phyloP scores from a whole-genome alignment of 1,140 invertebrate species.

The Ceratina calcarata region DNA sequence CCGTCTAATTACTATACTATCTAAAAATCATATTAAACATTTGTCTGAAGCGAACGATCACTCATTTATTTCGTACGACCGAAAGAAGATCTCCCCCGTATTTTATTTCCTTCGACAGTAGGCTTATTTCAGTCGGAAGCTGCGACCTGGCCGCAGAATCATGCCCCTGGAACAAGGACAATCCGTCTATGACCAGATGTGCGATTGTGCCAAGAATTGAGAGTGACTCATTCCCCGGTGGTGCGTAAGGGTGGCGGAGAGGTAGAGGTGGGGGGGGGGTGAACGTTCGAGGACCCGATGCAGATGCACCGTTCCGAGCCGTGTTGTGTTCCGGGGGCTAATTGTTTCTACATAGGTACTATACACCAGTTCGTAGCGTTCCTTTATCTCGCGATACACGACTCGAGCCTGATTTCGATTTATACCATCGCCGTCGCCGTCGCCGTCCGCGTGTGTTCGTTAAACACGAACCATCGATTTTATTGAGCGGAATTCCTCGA shows the following conservation, averaged over 20 bases:
- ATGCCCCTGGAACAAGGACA: slow-evolving; percentile 43
- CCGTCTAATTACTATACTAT: background rate
- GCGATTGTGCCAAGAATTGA: slow-evolving; percentile 65
- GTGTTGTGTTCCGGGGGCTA: background rate
- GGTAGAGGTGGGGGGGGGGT: background rate
- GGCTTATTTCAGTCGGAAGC: slow-evolving; percentile 39
- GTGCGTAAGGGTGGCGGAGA: slow-evolving; percentile 14
- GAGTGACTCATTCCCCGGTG: slow-evolving; percentile 68
- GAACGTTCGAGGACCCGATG: slow-evolving; percentile 22
- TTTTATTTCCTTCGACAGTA: background rate
- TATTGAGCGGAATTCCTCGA: slow-evolving; percentile 8
- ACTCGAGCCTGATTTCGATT: background rate
- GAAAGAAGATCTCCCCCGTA: background rate
- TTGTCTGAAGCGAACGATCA: background rate
- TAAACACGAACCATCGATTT: no score
- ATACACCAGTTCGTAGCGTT: background rate
- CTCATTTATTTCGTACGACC: background rate
- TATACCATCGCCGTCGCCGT: no score
- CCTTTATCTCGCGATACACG: background rate
- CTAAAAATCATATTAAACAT: slow-evolving; percentile 6
- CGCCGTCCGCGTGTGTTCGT: background rate
- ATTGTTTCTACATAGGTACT: slow-evolving; percentile 16
- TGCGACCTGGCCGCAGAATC: slow-evolving; percentile 34
- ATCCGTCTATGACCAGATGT: slow-evolving; percentile 70
- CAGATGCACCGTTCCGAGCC: slow-evolving; percentile 10